Base-by-base conservation (phyloP, 2,113 vertebrate genomes). In the Channa maculata region DNA sequence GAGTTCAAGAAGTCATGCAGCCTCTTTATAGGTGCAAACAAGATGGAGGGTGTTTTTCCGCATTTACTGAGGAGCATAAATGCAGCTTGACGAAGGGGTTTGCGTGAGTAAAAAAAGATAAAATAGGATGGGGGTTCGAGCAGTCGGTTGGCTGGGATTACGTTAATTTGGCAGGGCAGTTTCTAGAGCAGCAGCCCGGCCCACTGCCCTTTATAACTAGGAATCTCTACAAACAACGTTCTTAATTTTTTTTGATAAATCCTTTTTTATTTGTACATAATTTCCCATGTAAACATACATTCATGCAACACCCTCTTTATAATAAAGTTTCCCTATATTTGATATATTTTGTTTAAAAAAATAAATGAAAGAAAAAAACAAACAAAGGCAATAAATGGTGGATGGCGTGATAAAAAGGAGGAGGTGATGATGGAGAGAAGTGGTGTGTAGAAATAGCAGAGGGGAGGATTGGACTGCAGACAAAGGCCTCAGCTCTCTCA, bases 261-360 rank as follows among this genome's bases (percentile, higher is more conserved):
- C 82, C 65, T 87, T 86, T 77, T 85, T 78, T 59, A 24, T 89
- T 92, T 91, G 77, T 77, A 93, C 82, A 89, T 92, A 90, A 88
- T 93, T 94, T 89, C 91, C 90, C 88, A 89, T 95, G 94, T 95
- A 94, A 95, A 95, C 93, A 95, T 94, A 95, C 94, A 95, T 94
- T 94, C 94, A 95, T 95, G 94, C 94, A 95, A 94, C 94, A 94
- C 94, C 93, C 91, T 92, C 92, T 93, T 93, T 93, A 94, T 93
- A 93, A 90, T 95, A 95, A 93, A 92, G 86, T 91, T 88, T 91
- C 87, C 86, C 91, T 94, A 95, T 94, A 94, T 92, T 93, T 90
- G 91, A 94, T 93, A 94, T 93, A 93, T 83, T 92, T 90, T 77
- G 66, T 77, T 89, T 48, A 51, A 46, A 48, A 48, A 84, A 85